Base-by-base conservation (phyloP, 2,888 invertebrate species). In the Patella depressa region DNA sequence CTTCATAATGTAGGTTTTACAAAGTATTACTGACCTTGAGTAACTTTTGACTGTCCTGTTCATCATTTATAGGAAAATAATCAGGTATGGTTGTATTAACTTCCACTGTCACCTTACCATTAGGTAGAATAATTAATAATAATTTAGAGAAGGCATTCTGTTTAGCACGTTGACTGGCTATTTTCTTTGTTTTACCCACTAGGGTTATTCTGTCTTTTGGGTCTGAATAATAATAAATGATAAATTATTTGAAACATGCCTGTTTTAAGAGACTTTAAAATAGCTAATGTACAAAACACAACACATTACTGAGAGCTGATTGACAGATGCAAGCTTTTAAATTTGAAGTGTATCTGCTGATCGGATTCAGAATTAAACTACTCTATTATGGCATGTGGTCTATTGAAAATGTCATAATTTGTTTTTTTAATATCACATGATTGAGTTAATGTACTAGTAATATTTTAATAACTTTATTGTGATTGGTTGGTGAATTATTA, bases 71-170 rank as follows among this genome's bases (percentile, higher is more conserved):
- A 12, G 81, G 76, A 17, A 80, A 71, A 9, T 78, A 71, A 57
- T 88, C 87, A 12, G 83, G 81, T 77, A 81, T 81, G 1, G 86
- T 87, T 0, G 87, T 87, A 79, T 89, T 87, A 4, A 89, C 80
- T 72, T 90, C 89, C 2, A 86, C 88, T 7, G 83, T 80, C 2
- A 88, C 88, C 78, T 89, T 89, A 12, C 88, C 88, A 75, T 85
- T 86, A 24, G 80, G 79, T 15, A 88, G 80, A 3, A 87, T 83
- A 24, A 89, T 80, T 34, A 90, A 75, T 3, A 89, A 79, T 0
- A 89, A 81, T 73, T 84, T 86, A 12, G 86, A 83, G 77, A 90
- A 90, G 9, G 89, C 89, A 76, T 88, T 84, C 76, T 88, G 86
- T 71, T 88, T 73, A 0, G 90, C 87, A 53, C 84, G 78, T 79